Evolutionary conservation across 2,888 invertebrate species (phyloP).

Genomic region (Pandemis corylana): DNA sequence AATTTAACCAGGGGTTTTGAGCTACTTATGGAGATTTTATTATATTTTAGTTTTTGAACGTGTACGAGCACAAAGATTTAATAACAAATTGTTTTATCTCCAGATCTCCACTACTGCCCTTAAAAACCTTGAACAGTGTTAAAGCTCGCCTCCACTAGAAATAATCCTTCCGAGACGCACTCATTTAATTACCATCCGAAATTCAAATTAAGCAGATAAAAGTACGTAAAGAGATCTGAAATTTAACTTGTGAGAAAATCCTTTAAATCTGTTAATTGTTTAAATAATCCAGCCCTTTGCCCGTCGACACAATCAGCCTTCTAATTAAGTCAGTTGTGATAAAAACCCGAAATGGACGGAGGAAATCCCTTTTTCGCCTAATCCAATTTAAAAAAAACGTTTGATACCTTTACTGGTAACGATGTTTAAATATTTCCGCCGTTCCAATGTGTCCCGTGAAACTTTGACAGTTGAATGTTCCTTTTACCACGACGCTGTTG

Average conservation of each 20-base stretch:
- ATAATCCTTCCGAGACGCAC: neutral
- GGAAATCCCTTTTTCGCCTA: constrained; percentile 42
- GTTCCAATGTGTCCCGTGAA: neutral
- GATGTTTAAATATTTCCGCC: neutral
- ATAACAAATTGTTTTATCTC: too few species aligned
- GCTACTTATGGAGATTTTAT: too few species aligned
- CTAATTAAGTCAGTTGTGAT: constrained; percentile 47
- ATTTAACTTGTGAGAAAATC: constrained; percentile 49
- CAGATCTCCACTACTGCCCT: too few species aligned
- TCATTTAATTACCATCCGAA: constrained; percentile 21
- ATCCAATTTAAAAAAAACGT: constrained; percentile 43
- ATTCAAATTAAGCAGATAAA: constrained; percentile 35
- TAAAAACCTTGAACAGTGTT: too few species aligned
- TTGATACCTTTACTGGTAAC: constrained; percentile 5
- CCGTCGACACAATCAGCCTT: constrained; percentile 44
- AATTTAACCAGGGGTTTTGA: too few species aligned
- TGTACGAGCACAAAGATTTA: too few species aligned
- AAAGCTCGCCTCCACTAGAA: neutral
- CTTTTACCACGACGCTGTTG: neutral
- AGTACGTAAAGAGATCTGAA: constrained; percentile 39
- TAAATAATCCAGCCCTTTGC: constrained; percentile 51
- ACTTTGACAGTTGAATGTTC: neutral
- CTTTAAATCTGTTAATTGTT: constrained; percentile 53
- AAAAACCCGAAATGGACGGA: constrained; percentile 47
- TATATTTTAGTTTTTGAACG: too few species aligned